A percentile compares a stretch with the other conserved stretches of the same genome.
phyloP scores from a whole-genome alignment of 2,888 invertebrate genomes.

The Bugula neritina region DNA sequence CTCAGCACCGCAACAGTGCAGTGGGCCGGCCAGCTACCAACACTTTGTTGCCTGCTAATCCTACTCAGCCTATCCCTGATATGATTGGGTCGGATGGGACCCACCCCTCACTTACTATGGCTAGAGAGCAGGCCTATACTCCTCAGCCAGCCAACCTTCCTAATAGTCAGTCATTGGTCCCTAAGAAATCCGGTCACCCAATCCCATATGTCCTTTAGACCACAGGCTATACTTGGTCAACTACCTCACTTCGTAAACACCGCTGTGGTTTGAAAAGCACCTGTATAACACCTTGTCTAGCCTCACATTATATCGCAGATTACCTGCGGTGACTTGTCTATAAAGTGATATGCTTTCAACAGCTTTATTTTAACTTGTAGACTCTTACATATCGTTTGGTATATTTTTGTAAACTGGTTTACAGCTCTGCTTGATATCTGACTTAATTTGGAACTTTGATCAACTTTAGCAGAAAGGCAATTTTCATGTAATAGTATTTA shows the following conservation, averaged over 20 bases:
- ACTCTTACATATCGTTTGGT: too few species aligned
- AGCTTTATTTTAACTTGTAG: too few species aligned
- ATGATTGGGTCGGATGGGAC: conserved; percentile 20
- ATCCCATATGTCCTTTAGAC: neutral
- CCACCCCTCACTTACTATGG: neutral
- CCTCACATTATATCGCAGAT: too few species aligned
- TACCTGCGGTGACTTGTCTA: too few species aligned
- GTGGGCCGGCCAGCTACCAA: neutral
- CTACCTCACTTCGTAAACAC: neutral
- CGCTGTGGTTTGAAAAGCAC: too few species aligned
- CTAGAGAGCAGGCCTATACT: conserved; percentile 18
- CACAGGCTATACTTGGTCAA: neutral
- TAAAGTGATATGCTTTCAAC: too few species aligned
- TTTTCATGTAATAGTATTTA: too few species aligned
- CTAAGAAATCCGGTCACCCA: neutral
- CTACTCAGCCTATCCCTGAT: conserved; percentile 3
- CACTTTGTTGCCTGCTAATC: neutral
- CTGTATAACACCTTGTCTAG: too few species aligned
- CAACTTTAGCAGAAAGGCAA: too few species aligned
- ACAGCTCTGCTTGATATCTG: too few species aligned
- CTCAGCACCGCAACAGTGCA: neutral
- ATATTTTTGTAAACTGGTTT: too few species aligned
- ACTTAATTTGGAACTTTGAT: too few species aligned
- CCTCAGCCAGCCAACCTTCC: conserved; percentile 2
- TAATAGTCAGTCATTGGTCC: neutral